Base-by-base conservation (phyloP, 2,888 invertebrate genomes). In the Amphipoea oculea region DNA sequence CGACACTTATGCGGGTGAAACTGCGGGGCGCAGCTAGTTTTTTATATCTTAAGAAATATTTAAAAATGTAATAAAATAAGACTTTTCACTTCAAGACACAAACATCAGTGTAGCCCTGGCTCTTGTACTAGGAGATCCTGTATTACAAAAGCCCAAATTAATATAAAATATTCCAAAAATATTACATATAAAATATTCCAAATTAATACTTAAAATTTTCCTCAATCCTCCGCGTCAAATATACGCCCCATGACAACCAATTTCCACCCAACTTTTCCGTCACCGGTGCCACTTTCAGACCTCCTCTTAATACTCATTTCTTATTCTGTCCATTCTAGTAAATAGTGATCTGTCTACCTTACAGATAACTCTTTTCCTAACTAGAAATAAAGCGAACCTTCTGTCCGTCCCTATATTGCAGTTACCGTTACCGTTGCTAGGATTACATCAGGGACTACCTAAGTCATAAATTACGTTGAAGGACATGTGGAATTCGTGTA, bases 401-500 rank as follows among this genome's bases (percentile, higher is more conserved):
- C 66, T 85, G 40, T 1, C 3, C 14, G 0, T 45, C 3, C n/a
- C 42, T 71, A 20, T 67, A 45, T 60, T 20, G 42, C 54, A 60
- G n/a, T 48, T 4, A 73, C 57, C 9, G 23, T 57, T 23, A 62
- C 77, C 66, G 42, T 60, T 51, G 66, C 66, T 69, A 76, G 80
- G 78, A 86, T 88, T 88, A 88, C 82, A 76, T 80, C 57, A 75
- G 82, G 84, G 86, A 80, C 73, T 68, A 76, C 70, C 68, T 54
- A 23, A 63, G 69, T 77, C 76, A 77, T 88, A 84, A 87, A 86
- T 86, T 80, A 84, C 73, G 70, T 77, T 84, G 79, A 77, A 79
- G 69, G 86, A 75, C 78, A 48, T 75, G 71, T 86, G 76, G 79
- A 85, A 72, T 73, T 82, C 40, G 74, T 82, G 65, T 67, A 23